Conservation (phyloP, 1,140 invertebrate species). For the Trichonephila clavipes region DNA sequence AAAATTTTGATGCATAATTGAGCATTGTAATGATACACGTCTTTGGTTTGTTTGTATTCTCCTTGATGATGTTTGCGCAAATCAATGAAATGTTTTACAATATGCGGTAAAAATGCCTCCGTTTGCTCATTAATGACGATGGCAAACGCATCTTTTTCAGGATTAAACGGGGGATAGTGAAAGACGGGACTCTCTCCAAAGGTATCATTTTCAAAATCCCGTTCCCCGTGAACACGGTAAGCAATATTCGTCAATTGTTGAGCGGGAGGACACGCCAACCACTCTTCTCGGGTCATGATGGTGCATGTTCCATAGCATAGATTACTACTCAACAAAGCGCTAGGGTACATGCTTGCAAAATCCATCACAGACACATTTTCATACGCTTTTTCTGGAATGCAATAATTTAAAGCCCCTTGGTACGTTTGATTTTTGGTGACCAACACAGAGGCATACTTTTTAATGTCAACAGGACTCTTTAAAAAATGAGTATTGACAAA, state of each 20-base stretch:
- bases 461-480: no score
- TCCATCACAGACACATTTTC: no score
- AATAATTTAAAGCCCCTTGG: no score
- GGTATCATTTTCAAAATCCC: background rate
- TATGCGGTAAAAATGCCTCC: background rate
- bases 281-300: background rate
- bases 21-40: slow-evolving; percentile 44
- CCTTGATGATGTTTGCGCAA: slow-evolving; percentile 19
- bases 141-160: background rate
- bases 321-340: no score
- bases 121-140: background rate
- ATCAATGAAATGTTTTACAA: no score
- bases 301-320: slow-evolving; percentile 20
- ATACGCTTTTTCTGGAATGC: no score
- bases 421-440: no score
- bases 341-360: no score
- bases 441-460: no score
- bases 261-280: background rate
- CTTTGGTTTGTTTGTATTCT: slow-evolving; percentile 15
- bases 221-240: background rate
- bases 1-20: slow-evolving; percentile 59
- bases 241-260: background rate
- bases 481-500: no score
- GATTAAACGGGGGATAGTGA: background rate
- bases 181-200: background rate